Base-by-base conservation (phyloP, 2,113 vertebrate species). In the Psophia crepitans region DNA sequence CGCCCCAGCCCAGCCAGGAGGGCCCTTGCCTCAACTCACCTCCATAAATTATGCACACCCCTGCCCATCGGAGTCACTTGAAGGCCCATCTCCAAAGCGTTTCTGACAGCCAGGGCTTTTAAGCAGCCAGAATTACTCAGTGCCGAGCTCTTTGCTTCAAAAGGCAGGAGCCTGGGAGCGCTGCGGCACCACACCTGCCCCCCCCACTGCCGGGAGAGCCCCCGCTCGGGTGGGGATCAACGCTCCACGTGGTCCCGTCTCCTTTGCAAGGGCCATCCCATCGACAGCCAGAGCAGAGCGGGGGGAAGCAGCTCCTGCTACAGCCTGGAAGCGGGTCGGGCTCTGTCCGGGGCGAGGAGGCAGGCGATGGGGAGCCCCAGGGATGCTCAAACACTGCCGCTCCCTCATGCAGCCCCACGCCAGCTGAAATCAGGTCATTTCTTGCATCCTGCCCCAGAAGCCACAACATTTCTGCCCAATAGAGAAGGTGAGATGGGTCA, bases 71-170 rank as follows among this genome's bases (percentile, higher is more conserved):
- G 88, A 90, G 79, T 87, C 22, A 16, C 94, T 92, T 96, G 96
- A 97, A 97, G 96, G 56, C 80, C 85, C 75, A 53, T 95, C 57
- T 97, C 94, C 95, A 97, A 97, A 97, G 83, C 61, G 8, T 64
- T 97, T 96, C 89, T 97, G 97, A 97, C 97, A 97, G 96, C 83
- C 32, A 1, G 91, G 80, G 97, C 97, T 97, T 97, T 97, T 97
- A 97, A 96, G 93, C 79, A 83, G 87, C 87, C 80, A 77, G 94
- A 96, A 95, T 95, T 92, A 94, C 94, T 85, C 46, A 43, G 82
- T 51, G 73, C 75, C 5, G 24, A 91, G 87, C 79, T 92, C 81
- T 19, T 79, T 26, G 58, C 91, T 94, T 86, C 69, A 27, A 49
- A 84, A 95, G 32, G 46, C 64, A 78, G 89, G 65, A 95, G 77